These are phyloP conservation scores for Glomeris maerens DNA, from an alignment of 1,140 invertebrate species.

Conservation along the genomic window DNA sequence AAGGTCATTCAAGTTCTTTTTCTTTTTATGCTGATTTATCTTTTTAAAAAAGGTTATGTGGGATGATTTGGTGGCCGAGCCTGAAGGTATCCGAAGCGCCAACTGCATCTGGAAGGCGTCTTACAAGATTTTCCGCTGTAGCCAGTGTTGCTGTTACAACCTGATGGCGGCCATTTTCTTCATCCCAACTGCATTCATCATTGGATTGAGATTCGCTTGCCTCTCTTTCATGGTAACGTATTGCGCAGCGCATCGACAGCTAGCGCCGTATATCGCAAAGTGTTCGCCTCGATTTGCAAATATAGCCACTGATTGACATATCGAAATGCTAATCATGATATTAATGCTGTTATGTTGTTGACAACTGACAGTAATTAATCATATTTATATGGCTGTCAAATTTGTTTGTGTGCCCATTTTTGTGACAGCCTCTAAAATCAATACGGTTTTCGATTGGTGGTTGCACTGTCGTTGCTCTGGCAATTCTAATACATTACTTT, in stretches of 20 bases:
- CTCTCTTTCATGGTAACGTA: conserved; percentile 49
- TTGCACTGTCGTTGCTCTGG: no score
- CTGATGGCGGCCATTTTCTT: conserved; percentile 48
- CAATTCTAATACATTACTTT: no score
- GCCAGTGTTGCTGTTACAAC: conserved; percentile 53
- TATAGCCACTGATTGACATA: neutral
- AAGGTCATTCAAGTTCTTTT: neutral
- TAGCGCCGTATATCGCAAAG: neutral
- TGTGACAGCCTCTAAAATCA: no score
- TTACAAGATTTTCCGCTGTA: conserved; percentile 48
- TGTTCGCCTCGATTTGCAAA: neutral
- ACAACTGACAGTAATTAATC: neutral
- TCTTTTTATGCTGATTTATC: neutral
- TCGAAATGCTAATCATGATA: neutral
- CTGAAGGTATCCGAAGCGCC: conserved; percentile 51
- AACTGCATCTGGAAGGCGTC: conserved; percentile 60
- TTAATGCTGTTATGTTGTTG: neutral
- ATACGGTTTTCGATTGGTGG: no score
- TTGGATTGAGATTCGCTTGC: conserved; percentile 57
- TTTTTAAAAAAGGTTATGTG: conserved; percentile 44
- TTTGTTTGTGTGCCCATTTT: neutral
- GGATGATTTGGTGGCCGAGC: conserved; percentile 63
- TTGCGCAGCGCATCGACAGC: no score
- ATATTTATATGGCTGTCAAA: neutral
- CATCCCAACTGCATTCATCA: conserved; percentile 46